Evolutionary conservation across 2,797 vertebrate species (phyloP).

Genomic region (Hoplostethus mediterraneus): DNA sequence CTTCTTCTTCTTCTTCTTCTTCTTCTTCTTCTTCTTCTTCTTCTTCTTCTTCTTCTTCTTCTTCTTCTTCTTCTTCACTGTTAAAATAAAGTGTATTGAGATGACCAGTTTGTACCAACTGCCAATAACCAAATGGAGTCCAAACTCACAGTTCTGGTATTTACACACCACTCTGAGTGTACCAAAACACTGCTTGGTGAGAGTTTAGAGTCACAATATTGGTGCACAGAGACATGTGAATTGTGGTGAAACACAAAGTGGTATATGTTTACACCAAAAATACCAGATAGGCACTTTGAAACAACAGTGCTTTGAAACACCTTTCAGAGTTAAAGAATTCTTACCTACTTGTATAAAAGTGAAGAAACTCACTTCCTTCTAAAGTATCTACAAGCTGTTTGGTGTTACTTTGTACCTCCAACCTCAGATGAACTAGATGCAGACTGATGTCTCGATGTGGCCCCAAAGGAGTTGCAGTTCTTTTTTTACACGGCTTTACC

Average conservation of each 20-base stretch:
- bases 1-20: neutral
- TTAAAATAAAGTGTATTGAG: slow-evolving; percentile 12
- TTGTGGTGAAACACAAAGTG: neutral
- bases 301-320: slow-evolving; percentile 8
- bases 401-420: neutral
- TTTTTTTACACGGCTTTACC: neutral
- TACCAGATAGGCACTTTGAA: neutral
- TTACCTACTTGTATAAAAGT: neutral
- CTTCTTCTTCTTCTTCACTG: neutral
- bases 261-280: slow-evolving; percentile 6
- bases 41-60: neutral
- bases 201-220: neutral
- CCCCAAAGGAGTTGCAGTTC: neutral
- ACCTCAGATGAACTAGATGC: neutral
- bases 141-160: neutral
- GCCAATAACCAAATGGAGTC: neutral
- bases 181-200: neutral
- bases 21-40: neutral
- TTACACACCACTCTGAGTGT: neutral
- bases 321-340: slow-evolving; percentile 2
- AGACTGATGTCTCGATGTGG: neutral
- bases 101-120: neutral
- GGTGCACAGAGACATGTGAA: neutral
- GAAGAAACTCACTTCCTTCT: neutral
- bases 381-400: neutral